Evolutionary conservation across 2,888 invertebrate species (phyloP), one percentile per base, ranked within the genome.

Genomic region (Orchesellides sinensis): DNA sequence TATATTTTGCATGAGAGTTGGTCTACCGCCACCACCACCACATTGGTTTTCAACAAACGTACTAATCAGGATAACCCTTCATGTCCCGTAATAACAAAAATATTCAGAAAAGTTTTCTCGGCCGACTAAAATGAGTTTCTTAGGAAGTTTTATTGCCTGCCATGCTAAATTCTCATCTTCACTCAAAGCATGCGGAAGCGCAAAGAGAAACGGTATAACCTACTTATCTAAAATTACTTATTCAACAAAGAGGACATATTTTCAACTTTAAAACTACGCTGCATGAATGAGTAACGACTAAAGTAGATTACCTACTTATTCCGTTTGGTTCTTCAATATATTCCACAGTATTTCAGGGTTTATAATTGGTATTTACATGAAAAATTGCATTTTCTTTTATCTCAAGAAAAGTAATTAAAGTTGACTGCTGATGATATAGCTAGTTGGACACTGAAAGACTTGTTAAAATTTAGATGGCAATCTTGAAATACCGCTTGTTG

Each of bases 231-330:
- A 35, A 35, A 35, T 35, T 35, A 35, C 35, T 35, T 35, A 35
- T 12, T 35, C 35, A 5, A 12, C 35, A 35, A 12, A 35, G 5
- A 8, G 12, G 49, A 49, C 49, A 49, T 63, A 73, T 63, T 73
- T 54, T 65, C n/a, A n/a, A n/a, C n/a, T n/a, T n/a, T n/a, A n/a
- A n/a, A n/a, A n/a, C n/a, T 61, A 4, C 4, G 19, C 23, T 25
- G 23, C n/a, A n/a, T n/a, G 70, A 72, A 61, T 79, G 72, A 79
- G 56, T 56, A 70, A 72, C 45, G 23, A 47, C 79, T 54, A 72
- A 79, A 79, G 27, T 63, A 78, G 61, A 69, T 69, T 61, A 49
- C 35, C 63, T 21, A 69, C 29, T 52, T 61, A 12, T 49, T 66
- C 19, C 17, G 10, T 40, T 40, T 40, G 40, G 10, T 65, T 75